phyloP scores from a whole-genome alignment of 2,888 invertebrate species.

The Tipula helvola region DNA sequence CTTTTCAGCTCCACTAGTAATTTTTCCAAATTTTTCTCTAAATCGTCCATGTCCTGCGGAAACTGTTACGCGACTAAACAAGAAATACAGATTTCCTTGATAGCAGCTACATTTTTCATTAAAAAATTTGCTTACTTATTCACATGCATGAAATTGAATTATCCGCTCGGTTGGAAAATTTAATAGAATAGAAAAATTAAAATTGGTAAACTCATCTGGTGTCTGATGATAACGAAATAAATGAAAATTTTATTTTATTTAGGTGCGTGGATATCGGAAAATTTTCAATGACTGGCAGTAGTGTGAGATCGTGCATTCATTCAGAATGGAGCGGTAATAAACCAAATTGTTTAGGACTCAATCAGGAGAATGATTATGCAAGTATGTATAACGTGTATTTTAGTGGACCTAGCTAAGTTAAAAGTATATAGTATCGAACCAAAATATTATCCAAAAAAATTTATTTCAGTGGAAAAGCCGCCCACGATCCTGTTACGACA shows the following conservation, averaged over 20 bases:
- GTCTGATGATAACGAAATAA: background rate
- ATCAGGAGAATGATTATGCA: slow-evolving; percentile 77
- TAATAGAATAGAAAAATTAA: background rate
- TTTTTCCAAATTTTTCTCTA: background rate
- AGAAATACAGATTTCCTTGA: background rate
- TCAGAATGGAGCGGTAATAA: slow-evolving; percentile 72
- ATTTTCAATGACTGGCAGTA: slow-evolving; percentile 66
- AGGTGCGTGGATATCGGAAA: slow-evolving; percentile 81
- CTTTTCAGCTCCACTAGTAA: background rate
- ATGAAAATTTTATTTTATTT: slow-evolving; percentile 14
- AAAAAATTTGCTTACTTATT: background rate
- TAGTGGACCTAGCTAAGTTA: no score
- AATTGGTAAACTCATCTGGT: background rate
- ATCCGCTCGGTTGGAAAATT: background rate
- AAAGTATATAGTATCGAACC: background rate
- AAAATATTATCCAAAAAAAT: background rate
- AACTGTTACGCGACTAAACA: background rate
- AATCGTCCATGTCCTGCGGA: background rate
- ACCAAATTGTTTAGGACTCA: slow-evolving; percentile 67
- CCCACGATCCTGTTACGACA: slow-evolving; percentile 75
- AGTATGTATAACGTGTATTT: slow-evolving; percentile 42
- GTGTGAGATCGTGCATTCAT: slow-evolving; percentile 55
- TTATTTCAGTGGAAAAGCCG: slow-evolving; percentile 62
- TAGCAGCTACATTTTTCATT: background rate
- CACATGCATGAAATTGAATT: background rate